Base-by-base conservation (phyloP, 2,888 invertebrate genomes). In the Shargacucullia verbasci region DNA sequence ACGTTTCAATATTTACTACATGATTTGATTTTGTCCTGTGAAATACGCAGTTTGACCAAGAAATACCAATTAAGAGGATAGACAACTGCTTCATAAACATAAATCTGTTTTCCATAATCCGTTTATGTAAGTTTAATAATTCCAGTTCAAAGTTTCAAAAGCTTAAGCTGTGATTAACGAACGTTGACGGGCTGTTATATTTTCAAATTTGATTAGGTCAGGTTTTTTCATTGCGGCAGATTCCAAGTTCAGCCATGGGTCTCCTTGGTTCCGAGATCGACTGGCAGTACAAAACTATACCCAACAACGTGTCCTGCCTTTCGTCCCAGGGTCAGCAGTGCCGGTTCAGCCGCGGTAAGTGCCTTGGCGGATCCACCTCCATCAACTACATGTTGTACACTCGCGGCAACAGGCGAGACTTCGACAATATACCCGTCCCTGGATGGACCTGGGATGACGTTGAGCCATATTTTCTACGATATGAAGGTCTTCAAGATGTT, bases 381-480 rank as follows among this genome's bases (percentile, higher is more conserved):
- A 86, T 87, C 69, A 91, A 91, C 77, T 83, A 84, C 72, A 89
- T 91, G 90, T 66, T 90, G 63, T 89, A 89, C 74, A 79, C 81
- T 1, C 85, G 91, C 29, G 91, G 91, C 1, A 84, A 83, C 58
- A 79, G 75, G 0, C 41, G 8, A 0, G 90, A 91, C 73, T 89
- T 78, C 60, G 82, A 84, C 49, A 76, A 81, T 10, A 79, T 83
- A 14, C 52, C 63, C 43, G 52, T 85, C 12, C 64, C 85, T 1
- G 89, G 84, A 8, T 91, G 91, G 91, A 66, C 75, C 29, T 90
- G 86, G 86, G 45, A 76, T 0, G 84, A 88, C 25, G 53, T 91
- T 1, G 57, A 80, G 56, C 89, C 90, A 0, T 90, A 88, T 60
- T 88, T 90, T 46, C 71, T 90, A 0, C 79, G 79, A 12, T 87